Evolutionary conservation across 2,113 vertebrate species (phyloP), one percentile per base, ranked within the genome.

Genomic region (Chamaetylas fuelleborni): DNA sequence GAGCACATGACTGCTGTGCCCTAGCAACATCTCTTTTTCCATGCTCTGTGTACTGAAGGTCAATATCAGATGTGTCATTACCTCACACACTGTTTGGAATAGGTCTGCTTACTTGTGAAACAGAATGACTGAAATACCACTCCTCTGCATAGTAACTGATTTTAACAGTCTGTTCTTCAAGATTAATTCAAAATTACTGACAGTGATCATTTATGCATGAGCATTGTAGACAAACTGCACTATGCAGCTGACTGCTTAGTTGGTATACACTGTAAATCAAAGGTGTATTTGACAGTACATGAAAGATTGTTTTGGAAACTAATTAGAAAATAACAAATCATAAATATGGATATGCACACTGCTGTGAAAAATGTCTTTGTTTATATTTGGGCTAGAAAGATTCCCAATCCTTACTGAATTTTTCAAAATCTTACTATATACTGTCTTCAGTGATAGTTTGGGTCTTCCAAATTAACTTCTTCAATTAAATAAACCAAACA

Each of bases 231-330:
- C 60, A 93, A 90, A 92, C 86, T 43, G 20, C 51, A 67, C 82
- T 92, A 71, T 78, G 56, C 64, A 94, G 38, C 38, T 69, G 86
- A 90, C 62, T 94, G 56, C 60, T 80, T 83, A 74, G 70, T 23
- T 70, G 80, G 26, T 83, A 31, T 93, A 94, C 64, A 51, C 58
- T 70, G 62, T 82, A 94, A 94, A 93, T 96, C 90, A 86, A 85
- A 91, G 62, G 81, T 83, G 26, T n/a, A 66, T 86, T 95, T 97
- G 91, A 71, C 47, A 93, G 71, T 86, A 83, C 38, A 16, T 54
- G 67, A 69, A 90, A 70, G 31, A 93, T 92, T 94, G 90, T 90
- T 94, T 95, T 95, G 54, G 71, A 90, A 95, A 83, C 36, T 86
- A 93, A 90, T 90, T 86, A 31, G 48, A 93, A 89, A 92, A 90